phyloP scores from a whole-genome alignment of 2,113 vertebrate genomes.

The Caranx ignobilis region DNA sequence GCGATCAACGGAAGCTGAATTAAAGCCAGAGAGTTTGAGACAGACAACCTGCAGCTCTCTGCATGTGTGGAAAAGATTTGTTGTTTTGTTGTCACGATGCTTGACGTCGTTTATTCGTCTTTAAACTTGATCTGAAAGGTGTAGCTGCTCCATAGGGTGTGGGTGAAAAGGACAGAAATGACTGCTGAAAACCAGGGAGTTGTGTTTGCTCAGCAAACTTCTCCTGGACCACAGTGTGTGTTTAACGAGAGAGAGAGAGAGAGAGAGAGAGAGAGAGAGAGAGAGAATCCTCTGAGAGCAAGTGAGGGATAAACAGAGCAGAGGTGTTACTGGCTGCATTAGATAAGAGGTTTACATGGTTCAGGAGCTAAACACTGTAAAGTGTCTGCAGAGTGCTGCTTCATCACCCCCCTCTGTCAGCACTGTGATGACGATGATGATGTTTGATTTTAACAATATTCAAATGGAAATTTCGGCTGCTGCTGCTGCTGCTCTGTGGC shows the following conservation, averaged over 20 bases:
- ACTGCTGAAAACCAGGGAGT: constrained; percentile 1
- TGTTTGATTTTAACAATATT: too few species aligned
- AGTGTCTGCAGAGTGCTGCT: background rate
- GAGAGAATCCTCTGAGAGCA: background rate
- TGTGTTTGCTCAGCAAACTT: constrained; percentile 19
- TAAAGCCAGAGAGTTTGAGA: too few species aligned
- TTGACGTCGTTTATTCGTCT: background rate
- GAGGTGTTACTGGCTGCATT: constrained; percentile 40
- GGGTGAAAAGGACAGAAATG: background rate
- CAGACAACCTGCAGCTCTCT: too few species aligned
- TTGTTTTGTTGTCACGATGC: too few species aligned
- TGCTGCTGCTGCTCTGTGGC: too few species aligned
- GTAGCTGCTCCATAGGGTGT: background rate
- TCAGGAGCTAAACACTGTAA: background rate
- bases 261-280: too few species aligned
- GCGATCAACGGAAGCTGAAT: too few species aligned
- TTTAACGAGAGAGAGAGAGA: too few species aligned
- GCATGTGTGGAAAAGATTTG: too few species aligned
- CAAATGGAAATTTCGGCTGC: too few species aligned
- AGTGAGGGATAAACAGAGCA: constrained; percentile 45
- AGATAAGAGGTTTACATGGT: constrained; percentile 44
- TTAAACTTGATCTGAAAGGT: background rate
- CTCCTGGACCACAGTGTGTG: background rate
- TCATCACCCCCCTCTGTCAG: background rate
- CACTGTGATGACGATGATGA: too few species aligned